These are phyloP conservation scores for Cylloceria caligata DNA, from an alignment of 2,888 invertebrate genomes.

Conservation along the genomic window DNA sequence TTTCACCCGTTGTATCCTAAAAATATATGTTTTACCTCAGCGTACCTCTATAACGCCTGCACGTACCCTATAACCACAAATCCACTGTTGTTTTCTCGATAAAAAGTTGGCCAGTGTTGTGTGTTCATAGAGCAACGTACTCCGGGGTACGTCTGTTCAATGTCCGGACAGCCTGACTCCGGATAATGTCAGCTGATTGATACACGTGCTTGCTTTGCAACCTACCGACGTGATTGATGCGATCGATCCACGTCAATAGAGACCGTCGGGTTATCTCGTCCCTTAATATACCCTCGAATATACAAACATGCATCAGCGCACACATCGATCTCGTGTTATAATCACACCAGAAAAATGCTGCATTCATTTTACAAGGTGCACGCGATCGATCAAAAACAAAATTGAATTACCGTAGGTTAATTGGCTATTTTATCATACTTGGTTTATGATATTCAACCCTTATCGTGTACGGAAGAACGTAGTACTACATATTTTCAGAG, in stretches of 20 bases:
- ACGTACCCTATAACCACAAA: not conserved
- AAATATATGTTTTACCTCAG: slow-evolving; percentile 26
- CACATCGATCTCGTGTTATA: slow-evolving; percentile 37
- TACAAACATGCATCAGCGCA: slow-evolving; percentile 27
- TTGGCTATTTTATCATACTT: not conserved
- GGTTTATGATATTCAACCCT: not conserved
- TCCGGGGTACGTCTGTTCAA: slow-evolving; percentile 37
- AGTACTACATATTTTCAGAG: slow-evolving; percentile 32
- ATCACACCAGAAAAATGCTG: slow-evolving; percentile 35
- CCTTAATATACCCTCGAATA: slow-evolving; percentile 46
- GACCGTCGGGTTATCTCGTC: slow-evolving; percentile 78
- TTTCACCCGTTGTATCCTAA: not conserved
- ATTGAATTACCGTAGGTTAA: slow-evolving; percentile 18
- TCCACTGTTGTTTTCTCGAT: not conserved
- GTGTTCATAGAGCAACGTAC: not conserved
- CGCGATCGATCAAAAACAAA: slow-evolving; percentile 26
- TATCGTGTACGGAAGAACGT: not conserved
- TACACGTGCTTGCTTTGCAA: slow-evolving; percentile 79
- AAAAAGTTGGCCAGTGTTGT: not conserved
- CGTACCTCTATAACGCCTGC: not conserved
- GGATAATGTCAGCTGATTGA: slow-evolving; percentile 81
- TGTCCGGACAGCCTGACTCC: slow-evolving; percentile 54
- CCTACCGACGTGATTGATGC: slow-evolving; percentile 79
- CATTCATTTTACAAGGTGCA: slow-evolving; percentile 37
- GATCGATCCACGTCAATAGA: slow-evolving; percentile 82